Conservation (phyloP, 1,140 invertebrate species). For the Pseudomyrmex pallidus region DNA sequence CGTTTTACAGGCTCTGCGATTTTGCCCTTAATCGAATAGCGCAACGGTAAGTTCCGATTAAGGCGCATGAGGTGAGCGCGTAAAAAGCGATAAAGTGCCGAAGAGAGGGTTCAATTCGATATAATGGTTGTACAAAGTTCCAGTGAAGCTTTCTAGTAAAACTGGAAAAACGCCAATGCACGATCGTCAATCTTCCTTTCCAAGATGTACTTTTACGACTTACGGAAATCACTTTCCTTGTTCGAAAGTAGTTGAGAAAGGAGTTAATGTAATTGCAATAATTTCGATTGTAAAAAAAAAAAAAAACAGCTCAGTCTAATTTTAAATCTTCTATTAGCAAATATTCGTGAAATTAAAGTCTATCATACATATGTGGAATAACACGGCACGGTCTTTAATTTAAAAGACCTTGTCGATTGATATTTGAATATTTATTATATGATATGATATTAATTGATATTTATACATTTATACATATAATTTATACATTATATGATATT, state of each 20-base stretch:
- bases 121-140: conserved; percentile 25
- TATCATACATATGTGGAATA: too few relatives aligned
- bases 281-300: too few relatives aligned
- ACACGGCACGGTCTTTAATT: too few relatives aligned
- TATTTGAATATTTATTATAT: too few relatives aligned
- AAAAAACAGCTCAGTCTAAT: too few relatives aligned
- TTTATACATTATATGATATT: too few relatives aligned
- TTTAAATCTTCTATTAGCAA: too few relatives aligned
- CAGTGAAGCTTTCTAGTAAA: conserved; percentile 3
- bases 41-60: conserved; percentile 31
- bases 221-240: neutral
- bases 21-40: conserved; percentile 41
- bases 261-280: neutral
- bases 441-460: too few relatives aligned
- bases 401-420: too few relatives aligned
- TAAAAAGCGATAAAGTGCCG: neutral
- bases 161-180: conserved; percentile 21
- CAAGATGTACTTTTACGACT: neutral
- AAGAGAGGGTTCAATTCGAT: conserved; percentile 15
- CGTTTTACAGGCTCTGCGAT: conserved; percentile 15
- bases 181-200: neutral
- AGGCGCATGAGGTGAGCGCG: neutral
- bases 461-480: too few relatives aligned
- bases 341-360: too few relatives aligned
- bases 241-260: neutral